Conservation (phyloP, 2,888 invertebrate species). For the Alcis repandata region DNA sequence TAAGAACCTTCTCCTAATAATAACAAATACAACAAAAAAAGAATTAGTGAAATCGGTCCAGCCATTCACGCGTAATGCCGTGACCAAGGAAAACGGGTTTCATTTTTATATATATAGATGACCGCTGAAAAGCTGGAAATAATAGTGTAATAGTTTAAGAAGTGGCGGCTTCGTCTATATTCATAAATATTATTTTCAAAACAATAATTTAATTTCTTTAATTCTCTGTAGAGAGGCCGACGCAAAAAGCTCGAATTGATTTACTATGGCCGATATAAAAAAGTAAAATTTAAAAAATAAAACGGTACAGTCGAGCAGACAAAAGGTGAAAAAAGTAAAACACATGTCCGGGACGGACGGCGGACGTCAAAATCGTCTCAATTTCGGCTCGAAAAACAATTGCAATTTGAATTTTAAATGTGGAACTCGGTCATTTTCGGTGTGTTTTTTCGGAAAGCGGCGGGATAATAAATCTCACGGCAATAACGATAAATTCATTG, state of each 20-base stretch:
- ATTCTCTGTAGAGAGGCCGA: conserved; percentile 48
- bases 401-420: conserved; percentile 84
- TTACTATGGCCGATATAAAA: conserved; percentile 60
- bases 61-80: no score
- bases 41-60: no score
- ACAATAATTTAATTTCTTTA: conserved; percentile 42
- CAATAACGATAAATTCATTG: conserved; percentile 87
- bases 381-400: conserved; percentile 82
- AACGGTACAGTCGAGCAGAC: conserved; percentile 53
- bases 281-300: conserved; percentile 53
- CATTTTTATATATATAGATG: no score
- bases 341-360: conserved; percentile 74
- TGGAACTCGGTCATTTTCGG: conserved; percentile 77
- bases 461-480: conserved; percentile 80
- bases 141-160: no score
- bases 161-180: no score
- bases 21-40: no score
- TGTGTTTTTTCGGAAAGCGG: conserved; percentile 79
- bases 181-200: not conserved
- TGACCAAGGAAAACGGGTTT: no score
- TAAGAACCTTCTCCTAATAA: no score
- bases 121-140: no score
- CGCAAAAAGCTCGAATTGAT: conserved; percentile 72
- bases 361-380: conserved; percentile 84
- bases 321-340: conserved; percentile 54